These are phyloP conservation scores for Synaphobranchus kaupii DNA, from an alignment of 2,797 vertebrate species.

Conservation along the genomic window DNA sequence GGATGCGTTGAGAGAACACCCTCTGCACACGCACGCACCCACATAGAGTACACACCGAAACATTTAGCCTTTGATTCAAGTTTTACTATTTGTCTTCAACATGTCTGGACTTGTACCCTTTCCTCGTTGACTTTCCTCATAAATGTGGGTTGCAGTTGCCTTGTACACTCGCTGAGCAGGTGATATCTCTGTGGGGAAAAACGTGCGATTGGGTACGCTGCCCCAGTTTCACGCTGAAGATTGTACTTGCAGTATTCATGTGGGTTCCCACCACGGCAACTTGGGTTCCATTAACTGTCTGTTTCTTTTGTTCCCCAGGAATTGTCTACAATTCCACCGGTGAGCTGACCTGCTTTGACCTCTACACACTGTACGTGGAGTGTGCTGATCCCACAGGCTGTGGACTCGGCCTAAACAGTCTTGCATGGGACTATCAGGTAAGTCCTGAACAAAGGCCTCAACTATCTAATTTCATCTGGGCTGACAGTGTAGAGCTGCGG, in stretches of 20 bases:
- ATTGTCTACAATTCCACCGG: slow-evolving; percentile 87
- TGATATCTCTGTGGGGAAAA: neutral
- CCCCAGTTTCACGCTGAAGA: neutral
- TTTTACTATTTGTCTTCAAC: neutral
- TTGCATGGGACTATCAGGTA: slow-evolving; percentile 98
- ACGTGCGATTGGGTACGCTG: neutral
- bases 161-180: neutral
- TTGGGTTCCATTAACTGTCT: neutral
- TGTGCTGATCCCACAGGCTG: slow-evolving; percentile 93
- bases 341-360: slow-evolving; percentile 70
- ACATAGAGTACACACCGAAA: neutral
- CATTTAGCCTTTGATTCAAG: neutral
- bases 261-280: neutral
- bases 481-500: neutral
- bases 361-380: slow-evolving; percentile 77
- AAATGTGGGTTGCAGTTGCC: slow-evolving; percentile 12
- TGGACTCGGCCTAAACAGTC: slow-evolving; percentile 73
- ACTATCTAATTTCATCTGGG: neutral
- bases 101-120: slow-evolving; percentile 21
- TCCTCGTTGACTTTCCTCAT: neutral
- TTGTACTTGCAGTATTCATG: neutral
- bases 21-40: neutral
- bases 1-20: slow-evolving; percentile 8
- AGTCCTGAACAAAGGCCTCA: neutral
- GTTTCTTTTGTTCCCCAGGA: slow-evolving; percentile 62